Evolutionary conservation across 1,140 invertebrate genomes (phyloP).

Genomic region (Anastatus disparis): DNA sequence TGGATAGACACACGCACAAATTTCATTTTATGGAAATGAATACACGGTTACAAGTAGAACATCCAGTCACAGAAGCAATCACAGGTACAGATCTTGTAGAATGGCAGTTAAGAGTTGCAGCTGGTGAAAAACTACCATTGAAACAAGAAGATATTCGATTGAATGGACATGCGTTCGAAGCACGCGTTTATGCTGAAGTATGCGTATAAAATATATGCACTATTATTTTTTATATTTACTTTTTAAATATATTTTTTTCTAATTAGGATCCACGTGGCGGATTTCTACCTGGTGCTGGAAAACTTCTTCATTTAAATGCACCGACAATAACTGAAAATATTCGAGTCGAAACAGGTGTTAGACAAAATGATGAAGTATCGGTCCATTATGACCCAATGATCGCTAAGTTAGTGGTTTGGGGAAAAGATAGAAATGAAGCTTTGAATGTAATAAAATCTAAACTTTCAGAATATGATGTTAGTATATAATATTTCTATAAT

Average conservation of each 20-base stretch:
- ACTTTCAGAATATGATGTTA: conserved; percentile 87
- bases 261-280: conserved; percentile 77
- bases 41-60: conserved; percentile 93
- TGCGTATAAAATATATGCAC: conserved; percentile 13
- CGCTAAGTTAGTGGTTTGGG: conserved; percentile 97
- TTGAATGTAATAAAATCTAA: conserved; percentile 81
- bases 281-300: conserved; percentile 91
- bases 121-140: conserved; percentile 86
- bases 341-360: conserved; percentile 83
- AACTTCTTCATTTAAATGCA: conserved; percentile 76
- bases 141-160: conserved; percentile 82
- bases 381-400: conserved; percentile 99
- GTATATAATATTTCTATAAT: conserved; percentile 46
- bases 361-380: conserved; percentile 88
- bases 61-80: conserved; percentile 98
- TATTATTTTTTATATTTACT: no score
- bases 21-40: conserved; percentile 99
- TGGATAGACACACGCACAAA: conserved; percentile 81
- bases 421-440: conserved; percentile 83
- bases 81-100: conserved; percentile 95
- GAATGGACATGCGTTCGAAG: conserved; percentile 89
- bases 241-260: no score
- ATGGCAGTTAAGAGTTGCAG: conserved; percentile 92
- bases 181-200: conserved; percentile 94
- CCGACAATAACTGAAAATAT: conserved; percentile 72